phyloP scores from a whole-genome alignment of 2,113 vertebrate species.

The Oreocharis arfaki region DNA sequence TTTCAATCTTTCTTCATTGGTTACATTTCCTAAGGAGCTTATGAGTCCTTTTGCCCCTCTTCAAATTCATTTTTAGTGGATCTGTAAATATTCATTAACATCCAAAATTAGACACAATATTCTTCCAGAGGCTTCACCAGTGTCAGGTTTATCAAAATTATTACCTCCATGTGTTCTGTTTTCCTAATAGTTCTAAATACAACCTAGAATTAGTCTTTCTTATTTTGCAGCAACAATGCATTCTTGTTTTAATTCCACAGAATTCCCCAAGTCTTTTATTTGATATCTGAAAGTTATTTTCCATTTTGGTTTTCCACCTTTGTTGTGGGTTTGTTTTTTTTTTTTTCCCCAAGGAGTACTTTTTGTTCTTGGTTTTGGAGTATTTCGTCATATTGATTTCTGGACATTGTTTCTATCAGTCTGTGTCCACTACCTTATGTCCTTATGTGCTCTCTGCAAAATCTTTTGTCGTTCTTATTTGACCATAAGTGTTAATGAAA shows the following conservation, averaged over 20 bases:
- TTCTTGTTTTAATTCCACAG: background rate
- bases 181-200: background rate
- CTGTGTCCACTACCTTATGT: background rate
- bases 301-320: background rate
- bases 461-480: background rate
- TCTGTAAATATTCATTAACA: background rate
- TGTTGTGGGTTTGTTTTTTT: background rate
- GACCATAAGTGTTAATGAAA: background rate
- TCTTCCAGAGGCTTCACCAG: background rate
- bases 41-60: background rate
- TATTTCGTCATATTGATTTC: background rate
- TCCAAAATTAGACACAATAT: background rate
- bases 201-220: background rate
- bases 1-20: background rate
- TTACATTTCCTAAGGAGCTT: background rate
- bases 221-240: background rate
- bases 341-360: background rate
- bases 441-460: background rate
- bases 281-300: background rate
- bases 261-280: background rate
- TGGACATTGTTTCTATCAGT: background rate
- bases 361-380: background rate
- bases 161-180: background rate
- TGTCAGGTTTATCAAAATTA: background rate
- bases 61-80: background rate